Evolutionary conservation across 2,888 invertebrate species (phyloP).

Genomic region (Chirona hameri): DNA sequence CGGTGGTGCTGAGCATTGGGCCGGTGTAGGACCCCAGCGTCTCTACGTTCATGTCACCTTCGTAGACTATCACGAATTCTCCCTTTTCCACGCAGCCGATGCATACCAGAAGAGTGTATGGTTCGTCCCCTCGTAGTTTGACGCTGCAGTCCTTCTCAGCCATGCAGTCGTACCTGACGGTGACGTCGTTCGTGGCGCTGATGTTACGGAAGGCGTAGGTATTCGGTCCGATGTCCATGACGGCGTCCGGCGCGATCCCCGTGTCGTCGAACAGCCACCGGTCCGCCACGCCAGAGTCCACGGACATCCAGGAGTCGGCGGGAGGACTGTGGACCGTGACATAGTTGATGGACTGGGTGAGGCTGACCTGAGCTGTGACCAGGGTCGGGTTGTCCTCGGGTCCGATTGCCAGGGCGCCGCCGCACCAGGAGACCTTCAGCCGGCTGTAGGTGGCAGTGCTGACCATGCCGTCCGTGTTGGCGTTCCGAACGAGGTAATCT

Average conservation of each 20-base stretch:
- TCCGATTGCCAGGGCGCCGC: not conserved
- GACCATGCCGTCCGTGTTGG: not conserved
- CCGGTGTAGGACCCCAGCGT: not conserved
- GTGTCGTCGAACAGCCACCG: not conserved
- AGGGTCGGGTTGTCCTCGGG: not conserved
- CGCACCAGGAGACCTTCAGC: not conserved
- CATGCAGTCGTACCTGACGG: slow-evolving; percentile 2
- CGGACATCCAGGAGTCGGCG: not conserved
- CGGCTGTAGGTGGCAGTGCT: not conserved
- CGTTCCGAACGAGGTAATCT: not conserved
- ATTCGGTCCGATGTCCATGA: not conserved
- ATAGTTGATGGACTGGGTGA: not conserved
- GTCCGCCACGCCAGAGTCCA: not conserved
- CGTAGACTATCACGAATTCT: not conserved
- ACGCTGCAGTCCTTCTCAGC: not conserved
- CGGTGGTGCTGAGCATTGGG: not conserved
- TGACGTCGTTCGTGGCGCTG: not conserved
- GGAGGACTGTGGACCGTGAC: not conserved
- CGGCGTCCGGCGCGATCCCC: no score
- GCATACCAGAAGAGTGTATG: not conserved
- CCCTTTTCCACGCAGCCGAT: not conserved
- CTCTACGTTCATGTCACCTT: no score
- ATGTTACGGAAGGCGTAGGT: not conserved
- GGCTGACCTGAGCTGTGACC: not conserved
- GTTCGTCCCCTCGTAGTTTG: not conserved